Evolutionary conservation across 2,113 vertebrate genomes (phyloP).

Genomic region (Rynchops niger): DNA sequence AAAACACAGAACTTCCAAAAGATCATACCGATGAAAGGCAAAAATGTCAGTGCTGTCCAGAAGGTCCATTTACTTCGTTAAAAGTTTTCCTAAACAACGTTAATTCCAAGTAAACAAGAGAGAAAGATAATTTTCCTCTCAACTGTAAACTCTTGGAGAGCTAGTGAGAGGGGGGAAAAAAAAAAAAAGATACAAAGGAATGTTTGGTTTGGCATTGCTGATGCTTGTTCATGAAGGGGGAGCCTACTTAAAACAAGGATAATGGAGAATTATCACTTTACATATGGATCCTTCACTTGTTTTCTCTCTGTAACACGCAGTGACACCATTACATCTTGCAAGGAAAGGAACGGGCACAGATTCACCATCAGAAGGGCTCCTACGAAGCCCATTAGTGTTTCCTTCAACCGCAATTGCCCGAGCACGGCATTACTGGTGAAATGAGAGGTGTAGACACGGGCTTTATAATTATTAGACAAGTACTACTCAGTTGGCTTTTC

Average conservation of each 20-base stretch:
- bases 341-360: neutral
- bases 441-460: neutral
- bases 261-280: neutral
- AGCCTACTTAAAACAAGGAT: conserved; percentile 7
- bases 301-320: neutral
- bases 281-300: neutral
- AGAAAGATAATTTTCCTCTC: neutral
- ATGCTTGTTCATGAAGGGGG: neutral
- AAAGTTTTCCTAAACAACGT: neutral
- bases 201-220: conserved; percentile 31
- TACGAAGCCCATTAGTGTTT: neutral
- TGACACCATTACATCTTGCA: neutral
- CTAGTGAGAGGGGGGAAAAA: neutral
- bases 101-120: neutral
- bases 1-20: neutral
- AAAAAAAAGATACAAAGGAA: neutral
- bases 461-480: neutral
- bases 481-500: neutral
- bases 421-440: neutral
- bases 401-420: neutral
- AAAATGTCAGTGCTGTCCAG: neutral
- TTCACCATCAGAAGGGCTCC: neutral
- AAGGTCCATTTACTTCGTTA: neutral
- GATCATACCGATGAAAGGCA: neutral
- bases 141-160: neutral